phyloP scores from a whole-genome alignment of 2,113 vertebrate species.

The Ptychochromis oligacanthus region DNA sequence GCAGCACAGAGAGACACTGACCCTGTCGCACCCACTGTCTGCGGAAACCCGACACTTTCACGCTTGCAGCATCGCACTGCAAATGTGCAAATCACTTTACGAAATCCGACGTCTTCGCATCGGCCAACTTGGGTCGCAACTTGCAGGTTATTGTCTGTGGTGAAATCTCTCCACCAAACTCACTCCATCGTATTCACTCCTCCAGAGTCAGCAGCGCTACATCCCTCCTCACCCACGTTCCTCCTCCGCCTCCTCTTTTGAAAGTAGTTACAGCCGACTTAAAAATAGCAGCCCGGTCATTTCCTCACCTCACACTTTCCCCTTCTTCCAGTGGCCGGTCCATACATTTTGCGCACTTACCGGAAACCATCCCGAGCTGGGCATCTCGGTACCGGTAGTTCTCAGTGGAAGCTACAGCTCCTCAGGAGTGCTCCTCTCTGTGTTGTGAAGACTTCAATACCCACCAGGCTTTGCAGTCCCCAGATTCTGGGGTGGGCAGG shows the following conservation, averaged over 20 bases:
- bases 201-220: conserved; percentile 14
- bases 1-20: background rate
- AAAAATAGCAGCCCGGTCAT: conserved; percentile 57
- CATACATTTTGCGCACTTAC: conserved; percentile 75
- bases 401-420: conserved; percentile 31
- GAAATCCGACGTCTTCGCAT: conserved; percentile 1
- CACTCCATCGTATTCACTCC: background rate
- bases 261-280: conserved; percentile 48
- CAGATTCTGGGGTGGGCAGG: conserved; percentile 5
- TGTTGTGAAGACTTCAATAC: conserved; percentile 66
- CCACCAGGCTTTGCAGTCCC: conserved; percentile 63
- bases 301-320: conserved; percentile 65
- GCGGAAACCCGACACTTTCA: background rate
- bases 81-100: background rate
- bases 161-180: conserved; percentile 29
- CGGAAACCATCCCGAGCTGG: conserved; percentile 69
- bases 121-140: conserved; percentile 57
- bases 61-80: background rate
- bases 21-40: background rate
- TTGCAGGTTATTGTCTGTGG: conserved; percentile 55
- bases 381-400: conserved; percentile 80
- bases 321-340: conserved; percentile 61
- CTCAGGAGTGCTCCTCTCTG: conserved; percentile 27
- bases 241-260: conserved; percentile 45
- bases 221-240: conserved; percentile 41